Percentiles rank a stretch among this genome's conserved stretches.
Conservation (phyloP, 1,140 invertebrate genomes). For the Delia radicum region DNA sequence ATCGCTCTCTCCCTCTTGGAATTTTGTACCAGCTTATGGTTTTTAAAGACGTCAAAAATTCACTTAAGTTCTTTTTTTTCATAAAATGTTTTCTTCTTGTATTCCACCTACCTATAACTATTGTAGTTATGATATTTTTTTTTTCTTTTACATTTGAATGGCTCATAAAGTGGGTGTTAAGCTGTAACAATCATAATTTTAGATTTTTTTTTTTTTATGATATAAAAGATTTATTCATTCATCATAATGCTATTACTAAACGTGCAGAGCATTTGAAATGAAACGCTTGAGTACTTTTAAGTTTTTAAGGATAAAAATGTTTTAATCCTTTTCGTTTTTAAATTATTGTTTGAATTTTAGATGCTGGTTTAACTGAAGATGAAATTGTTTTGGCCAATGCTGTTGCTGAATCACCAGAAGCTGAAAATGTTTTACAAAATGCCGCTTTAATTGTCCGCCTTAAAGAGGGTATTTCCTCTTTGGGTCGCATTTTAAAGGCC, state of each 20-base stretch:
- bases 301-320: neutral
- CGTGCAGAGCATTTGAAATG: neutral
- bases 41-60: neutral
- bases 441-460: constrained; percentile 79
- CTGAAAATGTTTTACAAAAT: constrained; percentile 70
- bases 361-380: constrained; percentile 82
- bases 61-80: neutral
- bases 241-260: neutral
- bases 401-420: constrained; percentile 71
- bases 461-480: constrained; percentile 80
- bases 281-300: neutral
- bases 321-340: neutral
- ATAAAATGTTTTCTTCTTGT: neutral
- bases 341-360: constrained; percentile 50
- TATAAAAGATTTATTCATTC: no score
- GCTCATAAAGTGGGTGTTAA: neutral
- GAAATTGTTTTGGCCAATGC: constrained; percentile 82
- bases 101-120: neutral
- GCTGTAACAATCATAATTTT: neutral
- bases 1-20: neutral
- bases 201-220: no score
- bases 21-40: neutral
- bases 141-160: neutral
- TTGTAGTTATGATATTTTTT: neutral
- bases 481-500: constrained; percentile 84